Evolutionary conservation across 2,113 vertebrate species (phyloP), one percentile per base, ranked within the genome.

Genomic region (Corythoichthys haematopterus): DNA sequence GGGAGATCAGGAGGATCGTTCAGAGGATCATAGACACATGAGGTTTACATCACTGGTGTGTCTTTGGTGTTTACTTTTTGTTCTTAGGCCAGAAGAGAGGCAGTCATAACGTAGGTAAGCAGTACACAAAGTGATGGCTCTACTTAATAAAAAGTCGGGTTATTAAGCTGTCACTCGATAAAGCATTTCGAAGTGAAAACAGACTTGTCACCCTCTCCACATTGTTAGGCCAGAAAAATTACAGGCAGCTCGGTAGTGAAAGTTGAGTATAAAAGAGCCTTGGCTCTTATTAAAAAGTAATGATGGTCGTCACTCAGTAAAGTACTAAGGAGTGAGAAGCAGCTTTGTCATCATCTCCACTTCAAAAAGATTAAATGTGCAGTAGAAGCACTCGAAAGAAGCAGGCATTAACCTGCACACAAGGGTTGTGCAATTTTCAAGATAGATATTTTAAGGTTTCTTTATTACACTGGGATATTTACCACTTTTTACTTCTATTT

Each of bases 321-420:
- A 40, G 64, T 74, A 64, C 71, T 76, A 74, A 73, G 71, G 65
- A 68, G 75, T 59, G 48, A 15, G 67, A 67, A 73, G 35, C 16
- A 43, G 74, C 70, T 46, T 74, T 64, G 67, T 76, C 65, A 72
- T 76, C 77, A 47, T 68, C 38, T 65, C 58, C 71, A 69, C 68
- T 65, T 61, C 6, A 51, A 9, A 65, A 53, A 69, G 72, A 68
- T 72, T 69, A 76, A 53, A 75, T 40, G 20, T 66, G 45, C 62
- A 59, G 63, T 40, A 70, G 77, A 61, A 69, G 40, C 51, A 14
- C 13, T 61, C 3, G 46, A 46, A 13, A 57, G 13, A 63, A 40
- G 47, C 64, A 52, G 20, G 28, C 40, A 33, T 60, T 75, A 64
- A 76, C 61, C 62, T 52, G 47, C 36, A 38, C 56, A 59, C 52